phyloP scores from a whole-genome alignment of 2,797 vertebrate genomes.

The Etheostoma nigrum region DNA sequence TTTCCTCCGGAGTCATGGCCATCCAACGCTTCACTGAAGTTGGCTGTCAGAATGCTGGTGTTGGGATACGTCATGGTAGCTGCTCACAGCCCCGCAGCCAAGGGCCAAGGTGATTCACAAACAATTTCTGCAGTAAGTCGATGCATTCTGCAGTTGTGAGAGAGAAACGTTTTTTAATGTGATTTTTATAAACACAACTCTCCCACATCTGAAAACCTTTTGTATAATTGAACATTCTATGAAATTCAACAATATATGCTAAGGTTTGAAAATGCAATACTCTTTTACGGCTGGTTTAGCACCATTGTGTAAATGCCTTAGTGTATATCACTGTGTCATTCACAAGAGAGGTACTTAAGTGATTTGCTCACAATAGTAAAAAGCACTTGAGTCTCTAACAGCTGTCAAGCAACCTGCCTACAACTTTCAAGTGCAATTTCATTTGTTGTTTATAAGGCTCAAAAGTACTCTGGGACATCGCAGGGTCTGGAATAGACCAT shows the following conservation, averaged over 20 bases:
- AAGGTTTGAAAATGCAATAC: constrained; percentile 10
- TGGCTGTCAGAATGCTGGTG: constrained; percentile 71
- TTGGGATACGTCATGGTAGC: constrained; percentile 81
- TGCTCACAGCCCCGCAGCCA: constrained; percentile 57
- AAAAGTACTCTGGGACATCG: constrained; percentile 59
- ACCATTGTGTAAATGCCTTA: constrained; percentile 26
- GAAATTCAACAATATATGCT: constrained; percentile 6
- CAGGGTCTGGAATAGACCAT: constrained; percentile 52
- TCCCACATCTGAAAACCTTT: not conserved
- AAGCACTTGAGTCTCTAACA: constrained; percentile 67
- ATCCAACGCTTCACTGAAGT: constrained; percentile 66
- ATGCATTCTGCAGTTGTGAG: constrained; percentile 61
- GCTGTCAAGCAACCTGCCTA: constrained; percentile 68
- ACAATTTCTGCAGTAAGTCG: constrained; percentile 37
- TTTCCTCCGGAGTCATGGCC: constrained; percentile 79
- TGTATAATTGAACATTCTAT: not conserved
- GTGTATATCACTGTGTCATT: constrained; percentile 28
- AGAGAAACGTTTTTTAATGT: constrained; percentile 7
- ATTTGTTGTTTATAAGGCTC: constrained; percentile 65
- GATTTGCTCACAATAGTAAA: constrained; percentile 69
- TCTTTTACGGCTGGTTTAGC: constrained; percentile 20
- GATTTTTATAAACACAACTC: not conserved
- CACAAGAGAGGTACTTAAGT: constrained; percentile 59
- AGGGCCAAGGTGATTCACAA: constrained; percentile 36
- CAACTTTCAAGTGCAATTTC: constrained; percentile 77